Conservation (phyloP, 1,140 invertebrate genomes). For the Microvelia longipes region DNA sequence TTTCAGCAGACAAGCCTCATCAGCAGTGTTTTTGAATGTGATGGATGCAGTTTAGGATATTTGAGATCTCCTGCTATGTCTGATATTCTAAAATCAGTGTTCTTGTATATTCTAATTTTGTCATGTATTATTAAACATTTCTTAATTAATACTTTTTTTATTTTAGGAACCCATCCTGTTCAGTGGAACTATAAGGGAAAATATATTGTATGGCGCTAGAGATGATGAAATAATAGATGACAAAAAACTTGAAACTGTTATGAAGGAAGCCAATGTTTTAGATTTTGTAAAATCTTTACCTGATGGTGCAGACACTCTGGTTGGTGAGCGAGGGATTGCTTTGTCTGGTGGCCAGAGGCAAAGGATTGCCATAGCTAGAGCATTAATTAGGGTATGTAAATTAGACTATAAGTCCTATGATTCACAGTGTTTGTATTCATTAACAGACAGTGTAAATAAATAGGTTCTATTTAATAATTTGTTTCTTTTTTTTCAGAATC, state of each 20-base stretch:
- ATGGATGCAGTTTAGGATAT: too few species aligned
- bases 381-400: slow-evolving; percentile 58
- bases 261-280: slow-evolving; percentile 59
- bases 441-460: background rate
- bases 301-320: slow-evolving; percentile 54
- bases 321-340: slow-evolving; percentile 65
- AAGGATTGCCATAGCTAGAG: slow-evolving; percentile 75
- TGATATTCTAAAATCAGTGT: too few species aligned
- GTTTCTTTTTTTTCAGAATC: slow-evolving; percentile 42
- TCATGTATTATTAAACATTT: too few species aligned
- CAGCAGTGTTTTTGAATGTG: too few species aligned
- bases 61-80: too few species aligned
- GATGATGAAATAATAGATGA: slow-evolving; percentile 35
- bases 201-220: slow-evolving; percentile 63
- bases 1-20: too few species aligned
- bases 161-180: slow-evolving; percentile 69
- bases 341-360: slow-evolving; percentile 77
- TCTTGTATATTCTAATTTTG: too few species aligned
- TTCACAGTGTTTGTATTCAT: background rate
- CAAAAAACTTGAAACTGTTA: slow-evolving; percentile 41
- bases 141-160: background rate
- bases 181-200: slow-evolving; percentile 60
- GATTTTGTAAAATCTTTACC: slow-evolving; percentile 59
- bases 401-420: background rate
- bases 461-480: background rate